A percentile compares a stretch with the other conserved stretches of the same genome.
phyloP scores from a whole-genome alignment of 2,113 vertebrate species.

The Motacilla tschutschensis region DNA sequence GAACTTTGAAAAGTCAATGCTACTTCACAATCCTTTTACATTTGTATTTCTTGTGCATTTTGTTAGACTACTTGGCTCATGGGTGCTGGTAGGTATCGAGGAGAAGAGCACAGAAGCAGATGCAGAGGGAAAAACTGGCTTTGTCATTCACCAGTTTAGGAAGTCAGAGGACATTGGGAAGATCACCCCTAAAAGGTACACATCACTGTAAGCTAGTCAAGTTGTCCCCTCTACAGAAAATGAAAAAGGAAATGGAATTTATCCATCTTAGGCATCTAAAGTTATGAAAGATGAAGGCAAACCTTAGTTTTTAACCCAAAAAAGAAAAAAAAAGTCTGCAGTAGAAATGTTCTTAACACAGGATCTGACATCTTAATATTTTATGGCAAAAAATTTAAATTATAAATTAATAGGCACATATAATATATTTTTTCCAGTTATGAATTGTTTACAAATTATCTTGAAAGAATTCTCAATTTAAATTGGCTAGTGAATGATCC shows the following conservation, averaged over 20 bases:
- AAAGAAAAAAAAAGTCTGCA: background rate
- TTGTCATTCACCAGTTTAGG: background rate
- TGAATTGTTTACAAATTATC: background rate
- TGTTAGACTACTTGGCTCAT: background rate
- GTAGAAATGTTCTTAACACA: background rate
- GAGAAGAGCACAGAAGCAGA: background rate
- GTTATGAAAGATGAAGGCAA: background rate
- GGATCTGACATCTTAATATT: background rate
- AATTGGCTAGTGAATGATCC: fast-evolving
- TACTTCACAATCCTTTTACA: background rate
- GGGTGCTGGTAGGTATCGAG: fast-evolving
- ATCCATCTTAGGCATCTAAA: background rate
- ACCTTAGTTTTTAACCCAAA: background rate
- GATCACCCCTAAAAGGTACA: fast-evolving
- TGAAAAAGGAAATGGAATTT: background rate
- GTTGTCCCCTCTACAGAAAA: background rate
- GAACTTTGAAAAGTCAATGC: background rate
- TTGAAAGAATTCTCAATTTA: background rate
- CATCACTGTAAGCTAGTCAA: background rate
- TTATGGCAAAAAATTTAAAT: background rate
- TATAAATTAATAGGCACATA: background rate
- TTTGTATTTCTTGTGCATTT: background rate
- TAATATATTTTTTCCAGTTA: background rate
- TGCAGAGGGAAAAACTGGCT: background rate
- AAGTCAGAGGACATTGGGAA: background rate